Evolutionary conservation across 1,140 invertebrate species (phyloP), one percentile per base, ranked within the genome.

Genomic region (Aphidius gifuensis): DNA sequence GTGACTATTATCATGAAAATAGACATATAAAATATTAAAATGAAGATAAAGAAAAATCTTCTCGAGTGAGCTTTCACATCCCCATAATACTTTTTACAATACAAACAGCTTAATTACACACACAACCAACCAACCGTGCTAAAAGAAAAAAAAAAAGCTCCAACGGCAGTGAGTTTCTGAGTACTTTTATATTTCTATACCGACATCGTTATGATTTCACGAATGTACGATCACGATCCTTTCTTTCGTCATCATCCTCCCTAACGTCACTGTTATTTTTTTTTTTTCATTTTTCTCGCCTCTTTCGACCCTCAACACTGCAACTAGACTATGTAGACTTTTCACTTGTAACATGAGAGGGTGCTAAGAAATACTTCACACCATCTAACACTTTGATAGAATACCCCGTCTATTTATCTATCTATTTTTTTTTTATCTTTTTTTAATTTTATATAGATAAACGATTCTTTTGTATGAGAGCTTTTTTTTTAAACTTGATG

Each of bases 91-190:
- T 16, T 59, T 50, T 55, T 67, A 68, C 71, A 71, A 74, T 70
- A 68, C 67, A 70, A 75, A 77, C 75, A 71, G 72, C 74, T 76
- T 77, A 78, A 78, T 78, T 76, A 74, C 63, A 74, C 69, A 68
- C 16, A 16, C 16, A 16, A 16, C 16, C 16, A 16, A 16, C 16
- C 16, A 32, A 32, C 2, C 4, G 23, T 32, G 23, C 1, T 66
- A 67, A 64, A 62, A 65, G 49, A 21, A 65, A 66, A 62, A 47
- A 62, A 54, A 54, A 46, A 53, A 44, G 23, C 43, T 54, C 39
- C 39, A 54, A 23, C 32, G 21, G 45, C 6, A 44, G 21, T 11
- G 9, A n/a, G 32, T 38, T 50, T 4, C 5, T 46, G 50, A 9
- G 42, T 11, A 51, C 4, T 46, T 32, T 32, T 32, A 32, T 32